Conservation (phyloP, 37 sponge, comb jelly and placozoan genomes). For the Ephydatia muelleri region DNA sequence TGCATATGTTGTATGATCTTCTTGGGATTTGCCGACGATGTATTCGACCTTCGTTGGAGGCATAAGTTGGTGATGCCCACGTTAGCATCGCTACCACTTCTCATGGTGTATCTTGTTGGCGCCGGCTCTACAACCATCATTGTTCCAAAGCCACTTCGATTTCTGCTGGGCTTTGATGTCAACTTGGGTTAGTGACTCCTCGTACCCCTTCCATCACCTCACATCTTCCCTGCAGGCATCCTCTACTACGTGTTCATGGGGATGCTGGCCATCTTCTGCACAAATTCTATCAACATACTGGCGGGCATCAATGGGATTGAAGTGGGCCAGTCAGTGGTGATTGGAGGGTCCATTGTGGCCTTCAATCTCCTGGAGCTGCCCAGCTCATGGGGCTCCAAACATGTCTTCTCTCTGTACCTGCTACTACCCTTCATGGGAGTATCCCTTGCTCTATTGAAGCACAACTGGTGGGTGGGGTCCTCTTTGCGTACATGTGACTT, state of each 20-base stretch:
- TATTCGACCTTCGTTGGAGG: constrained; percentile 92
- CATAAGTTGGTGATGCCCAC: constrained; percentile 95
- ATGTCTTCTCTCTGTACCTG: constrained; percentile 84
- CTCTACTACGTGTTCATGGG: constrained; percentile 95
- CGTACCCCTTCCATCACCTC: neutral
- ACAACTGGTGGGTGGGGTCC: constrained; percentile 83
- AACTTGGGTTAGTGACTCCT: constrained; percentile 64
- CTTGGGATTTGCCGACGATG: constrained; percentile 97
- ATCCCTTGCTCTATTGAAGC: constrained; percentile 78
- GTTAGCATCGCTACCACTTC: constrained; percentile 95
- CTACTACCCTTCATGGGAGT: constrained; percentile 89
- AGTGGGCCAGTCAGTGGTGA: constrained; percentile 91
- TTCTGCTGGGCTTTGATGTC: constrained; percentile 54
- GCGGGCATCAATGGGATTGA: constrained; percentile 98
- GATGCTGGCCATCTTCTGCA: constrained; percentile 98
- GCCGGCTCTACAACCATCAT: constrained; percentile 83
- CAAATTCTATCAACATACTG: constrained; percentile 98
- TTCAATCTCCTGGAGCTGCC: constrained; percentile 80
- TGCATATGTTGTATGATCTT: constrained; percentile 98
- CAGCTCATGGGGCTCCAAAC: constrained; percentile 42
- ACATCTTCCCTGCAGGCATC: constrained; percentile 17
- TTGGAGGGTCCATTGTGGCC: constrained; percentile 67
- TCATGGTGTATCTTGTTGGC: constrained; percentile 89
- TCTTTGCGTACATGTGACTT: neutral
- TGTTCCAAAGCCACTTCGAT: constrained; percentile 73